A percentile compares a stretch with the other conserved stretches of the same genome.
These are phyloP conservation scores for Phallusia fumigata DNA, from an alignment of 23 tunicate genomes.

Conservation along the genomic window DNA sequence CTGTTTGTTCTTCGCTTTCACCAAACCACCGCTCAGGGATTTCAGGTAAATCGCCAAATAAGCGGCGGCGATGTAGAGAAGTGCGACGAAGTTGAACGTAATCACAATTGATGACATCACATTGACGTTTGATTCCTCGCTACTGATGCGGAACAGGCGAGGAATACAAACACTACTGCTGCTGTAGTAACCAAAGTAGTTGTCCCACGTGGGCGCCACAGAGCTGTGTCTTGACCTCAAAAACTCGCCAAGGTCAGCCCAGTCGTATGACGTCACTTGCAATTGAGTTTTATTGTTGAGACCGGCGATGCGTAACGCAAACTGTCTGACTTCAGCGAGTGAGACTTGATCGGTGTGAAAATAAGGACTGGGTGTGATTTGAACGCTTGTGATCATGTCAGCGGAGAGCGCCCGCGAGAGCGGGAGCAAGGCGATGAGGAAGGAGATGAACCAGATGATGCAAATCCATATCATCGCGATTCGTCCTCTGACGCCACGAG, in stretches of 20 bases:
- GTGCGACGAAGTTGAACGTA: conserved; percentile 26
- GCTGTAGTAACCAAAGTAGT: conserved; percentile 52
- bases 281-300: background rate
- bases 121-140: background rate
- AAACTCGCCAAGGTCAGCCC: background rate
- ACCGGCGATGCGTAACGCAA: conserved; percentile 12
- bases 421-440: conserved; percentile 32
- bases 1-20: background rate
- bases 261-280: conserved; percentile 5
- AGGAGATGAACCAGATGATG: conserved; percentile 25
- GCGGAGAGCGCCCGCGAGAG: background rate
- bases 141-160: background rate
- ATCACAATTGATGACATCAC: conserved; percentile 18
- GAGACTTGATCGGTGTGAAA: conserved; percentile 30
- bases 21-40: background rate
- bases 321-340: conserved; percentile 16
- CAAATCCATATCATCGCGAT: background rate
- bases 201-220: conserved; percentile 5
- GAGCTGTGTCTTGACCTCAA: background rate
- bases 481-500: background rate
- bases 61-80: conserved; percentile 21
- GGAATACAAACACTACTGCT: conserved; percentile 49
- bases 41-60: conserved; percentile 23
- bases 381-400: conserved; percentile 22
- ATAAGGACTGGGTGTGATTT: conserved; percentile 10